Conservation (phyloP, 92 coral and sea anemone genomes). For the Nematostella vectensis region DNA sequence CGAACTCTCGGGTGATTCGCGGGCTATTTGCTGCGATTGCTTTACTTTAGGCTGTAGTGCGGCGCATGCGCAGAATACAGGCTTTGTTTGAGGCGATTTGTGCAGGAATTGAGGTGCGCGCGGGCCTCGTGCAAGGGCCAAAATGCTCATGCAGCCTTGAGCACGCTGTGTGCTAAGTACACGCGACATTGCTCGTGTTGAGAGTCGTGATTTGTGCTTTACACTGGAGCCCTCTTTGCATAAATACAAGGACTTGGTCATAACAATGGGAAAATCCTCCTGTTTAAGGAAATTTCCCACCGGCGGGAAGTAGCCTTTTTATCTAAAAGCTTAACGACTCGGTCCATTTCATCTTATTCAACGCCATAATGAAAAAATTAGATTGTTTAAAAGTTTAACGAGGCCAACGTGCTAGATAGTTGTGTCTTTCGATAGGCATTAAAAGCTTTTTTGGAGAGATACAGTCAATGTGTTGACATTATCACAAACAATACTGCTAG, state of each 20-base stretch:
- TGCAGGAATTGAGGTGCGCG: constrained; percentile 7
- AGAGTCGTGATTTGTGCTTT: constrained; percentile 27
- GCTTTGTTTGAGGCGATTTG: constrained; percentile 3
- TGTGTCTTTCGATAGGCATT: constrained; percentile 74
- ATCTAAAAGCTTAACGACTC: constrained; percentile 18
- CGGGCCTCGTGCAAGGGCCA: constrained; percentile 12
- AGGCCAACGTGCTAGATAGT: constrained; percentile 57
- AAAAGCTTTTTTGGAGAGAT: constrained; percentile 76
- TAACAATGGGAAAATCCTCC: constrained; percentile 34
- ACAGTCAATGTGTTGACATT: constrained; percentile 99
- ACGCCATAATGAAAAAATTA: constrained; percentile 39
- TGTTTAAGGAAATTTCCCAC: constrained; percentile 30
- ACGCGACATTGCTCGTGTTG: constrained; percentile 15
- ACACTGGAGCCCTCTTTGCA: constrained; percentile 47
- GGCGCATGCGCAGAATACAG: constrained; percentile 83
- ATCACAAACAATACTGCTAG: constrained; percentile 76
- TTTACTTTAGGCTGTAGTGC: constrained; percentile 41
- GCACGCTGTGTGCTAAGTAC: no score
- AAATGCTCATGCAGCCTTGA: no score
- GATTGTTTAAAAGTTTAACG: constrained; percentile 56
- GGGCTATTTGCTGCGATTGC: no score
- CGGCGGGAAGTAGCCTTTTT: constrained; percentile 19
- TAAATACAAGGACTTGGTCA: constrained; percentile 43
- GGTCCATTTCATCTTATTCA: constrained; percentile 34
- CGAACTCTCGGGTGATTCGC: no score